Conservation (phyloP, 1,140 invertebrate genomes). For the Phymastichus coffea region DNA sequence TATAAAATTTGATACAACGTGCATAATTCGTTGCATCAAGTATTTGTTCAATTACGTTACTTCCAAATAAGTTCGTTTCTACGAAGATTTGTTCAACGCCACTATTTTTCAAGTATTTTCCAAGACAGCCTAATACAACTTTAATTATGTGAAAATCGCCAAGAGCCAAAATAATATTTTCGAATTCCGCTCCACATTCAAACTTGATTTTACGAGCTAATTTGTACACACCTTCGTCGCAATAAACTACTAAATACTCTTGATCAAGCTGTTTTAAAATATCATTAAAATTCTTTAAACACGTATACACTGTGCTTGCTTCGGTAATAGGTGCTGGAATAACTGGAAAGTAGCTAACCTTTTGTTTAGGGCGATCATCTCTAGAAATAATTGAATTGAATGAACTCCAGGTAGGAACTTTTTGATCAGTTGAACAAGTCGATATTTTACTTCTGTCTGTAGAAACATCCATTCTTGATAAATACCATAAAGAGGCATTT, state of each 20-base stretch:
- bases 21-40: slow-evolving; percentile 23
- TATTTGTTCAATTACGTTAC: slow-evolving; percentile 15
- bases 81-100: slow-evolving; percentile 27
- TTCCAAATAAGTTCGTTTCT: slow-evolving; percentile 17
- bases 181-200: neutral
- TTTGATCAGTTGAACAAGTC: neutral
- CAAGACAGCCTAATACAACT: slow-evolving; percentile 11
- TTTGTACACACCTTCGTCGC: neutral
- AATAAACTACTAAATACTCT: neutral
- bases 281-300: neutral
- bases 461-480: neutral
- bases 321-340: neutral
- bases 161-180: neutral
- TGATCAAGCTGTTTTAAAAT: neutral
- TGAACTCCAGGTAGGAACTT: neutral
- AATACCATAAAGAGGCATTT: neutral
- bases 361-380: neutral
- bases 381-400: neutral
- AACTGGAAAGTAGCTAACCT: neutral
- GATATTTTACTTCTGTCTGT: neutral
- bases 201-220: neutral
- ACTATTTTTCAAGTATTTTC: slow-evolving; percentile 27
- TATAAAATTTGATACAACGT: slow-evolving; percentile 23
- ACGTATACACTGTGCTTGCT: neutral
- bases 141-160: slow-evolving; percentile 27